phyloP scores from a whole-genome alignment of 2,797 vertebrate genomes.

The Sebastes diaconus region DNA sequence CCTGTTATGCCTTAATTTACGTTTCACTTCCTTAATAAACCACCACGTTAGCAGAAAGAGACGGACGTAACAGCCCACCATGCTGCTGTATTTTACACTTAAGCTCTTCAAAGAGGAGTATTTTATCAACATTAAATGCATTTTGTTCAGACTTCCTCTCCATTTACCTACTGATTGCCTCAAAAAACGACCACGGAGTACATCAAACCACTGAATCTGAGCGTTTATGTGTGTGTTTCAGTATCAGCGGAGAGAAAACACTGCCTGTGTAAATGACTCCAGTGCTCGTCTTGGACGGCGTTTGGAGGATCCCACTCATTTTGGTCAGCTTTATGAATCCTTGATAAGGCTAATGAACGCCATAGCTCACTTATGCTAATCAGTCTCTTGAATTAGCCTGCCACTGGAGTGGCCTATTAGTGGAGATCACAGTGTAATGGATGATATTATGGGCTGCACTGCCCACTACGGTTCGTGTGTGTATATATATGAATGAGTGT shows the following conservation, averaged over 20 bases:
- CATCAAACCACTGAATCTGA: background rate
- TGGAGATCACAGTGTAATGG: constrained; percentile 56
- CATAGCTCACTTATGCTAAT: constrained; percentile 70
- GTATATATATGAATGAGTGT: background rate
- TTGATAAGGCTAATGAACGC: constrained; percentile 64
- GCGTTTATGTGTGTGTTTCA: background rate
- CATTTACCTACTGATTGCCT: background rate
- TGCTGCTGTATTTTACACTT: background rate
- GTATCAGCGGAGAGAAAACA: constrained; percentile 1
- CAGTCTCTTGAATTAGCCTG: constrained; percentile 56
- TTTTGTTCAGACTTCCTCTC: background rate
- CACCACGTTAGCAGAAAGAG: background rate
- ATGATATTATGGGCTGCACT: constrained; percentile 24
- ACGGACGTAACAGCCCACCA: too few species aligned
- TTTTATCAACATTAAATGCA: background rate
- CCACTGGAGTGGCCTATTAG: constrained; percentile 49
- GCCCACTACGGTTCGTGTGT: background rate
- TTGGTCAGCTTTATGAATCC: constrained; percentile 54
- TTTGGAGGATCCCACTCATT: constrained; percentile 36
- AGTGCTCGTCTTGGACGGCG: background rate
- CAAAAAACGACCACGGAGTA: background rate
- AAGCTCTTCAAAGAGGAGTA: background rate
- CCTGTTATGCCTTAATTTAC: background rate
- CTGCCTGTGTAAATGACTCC: constrained; percentile 12
- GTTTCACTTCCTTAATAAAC: background rate